These are phyloP conservation scores for Nothura maculosa DNA, from an alignment of 2,797 vertebrate species.

Conservation along the genomic window DNA sequence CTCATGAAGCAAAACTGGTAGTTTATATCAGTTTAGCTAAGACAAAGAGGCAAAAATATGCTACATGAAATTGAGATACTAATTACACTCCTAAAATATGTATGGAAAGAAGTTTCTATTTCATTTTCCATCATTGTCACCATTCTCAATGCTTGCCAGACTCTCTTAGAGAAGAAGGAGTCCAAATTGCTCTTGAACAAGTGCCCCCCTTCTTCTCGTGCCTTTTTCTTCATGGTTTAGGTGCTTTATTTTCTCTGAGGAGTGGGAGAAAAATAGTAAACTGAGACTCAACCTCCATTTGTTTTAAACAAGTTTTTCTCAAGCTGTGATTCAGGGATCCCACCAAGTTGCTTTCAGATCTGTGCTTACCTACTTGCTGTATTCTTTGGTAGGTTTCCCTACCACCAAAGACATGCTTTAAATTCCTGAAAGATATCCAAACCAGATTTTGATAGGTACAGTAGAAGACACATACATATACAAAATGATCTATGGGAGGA, in stretches of 20 bases:
- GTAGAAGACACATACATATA: not conserved
- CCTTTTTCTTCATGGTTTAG: rapidly evolving
- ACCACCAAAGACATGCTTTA: not conserved
- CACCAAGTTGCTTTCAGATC: not conserved
- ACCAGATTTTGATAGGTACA: not conserved
- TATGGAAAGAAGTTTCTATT: not conserved
- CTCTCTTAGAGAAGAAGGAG: not conserved
- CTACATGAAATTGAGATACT: not conserved
- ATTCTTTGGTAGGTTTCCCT: not conserved
- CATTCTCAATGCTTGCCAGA: not conserved
- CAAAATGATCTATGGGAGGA: not conserved
- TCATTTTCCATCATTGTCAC: not conserved
- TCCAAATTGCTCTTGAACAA: not conserved
- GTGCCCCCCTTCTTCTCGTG: not conserved
- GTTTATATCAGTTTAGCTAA: slow-evolving; percentile 31
- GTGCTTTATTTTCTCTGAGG: not conserved
- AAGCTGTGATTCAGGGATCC: not conserved
- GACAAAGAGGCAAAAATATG: not conserved
- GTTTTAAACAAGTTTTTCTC: not conserved
- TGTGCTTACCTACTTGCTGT: not conserved
- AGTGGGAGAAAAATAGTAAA: not conserved
- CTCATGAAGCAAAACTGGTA: not conserved
- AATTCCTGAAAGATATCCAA: not conserved
- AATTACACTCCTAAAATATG: slow-evolving; percentile 3
- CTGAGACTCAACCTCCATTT: not conserved